A percentile compares a stretch with the other conserved stretches of the same genome.
Conservation (phyloP, 2,888 invertebrate genomes). For the Galeopsomyia nigrocyanea region DNA sequence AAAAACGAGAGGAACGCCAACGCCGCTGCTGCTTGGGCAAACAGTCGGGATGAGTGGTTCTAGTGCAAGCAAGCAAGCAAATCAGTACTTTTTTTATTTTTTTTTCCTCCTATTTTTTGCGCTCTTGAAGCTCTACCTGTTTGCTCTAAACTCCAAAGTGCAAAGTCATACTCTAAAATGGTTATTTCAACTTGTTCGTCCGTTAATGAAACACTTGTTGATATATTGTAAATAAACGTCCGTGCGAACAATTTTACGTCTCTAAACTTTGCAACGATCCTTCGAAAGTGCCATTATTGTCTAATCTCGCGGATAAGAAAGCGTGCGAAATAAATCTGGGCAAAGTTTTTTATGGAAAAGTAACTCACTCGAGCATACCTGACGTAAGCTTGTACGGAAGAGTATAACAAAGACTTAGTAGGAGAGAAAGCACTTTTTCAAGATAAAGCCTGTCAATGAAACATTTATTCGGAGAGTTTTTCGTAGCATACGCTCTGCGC, state of each 20-base stretch:
- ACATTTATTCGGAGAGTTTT: conserved; percentile 31
- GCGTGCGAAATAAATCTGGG: no score
- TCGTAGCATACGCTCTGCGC: not conserved
- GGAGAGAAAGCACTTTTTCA: not conserved
- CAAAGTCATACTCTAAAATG: not conserved
- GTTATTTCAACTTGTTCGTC: not conserved
- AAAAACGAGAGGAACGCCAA: conserved; percentile 15
- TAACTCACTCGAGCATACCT: no score
- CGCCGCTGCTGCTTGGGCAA: conserved; percentile 6
- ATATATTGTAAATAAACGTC: no score
- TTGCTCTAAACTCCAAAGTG: conserved; percentile 7
- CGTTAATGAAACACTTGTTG: no score
- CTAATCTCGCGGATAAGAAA: no score
- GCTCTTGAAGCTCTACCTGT: conserved; percentile 1
- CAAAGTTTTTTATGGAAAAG: no score
- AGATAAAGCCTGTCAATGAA: conserved; percentile 16
- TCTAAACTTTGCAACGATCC: no score
- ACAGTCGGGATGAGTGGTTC: conserved; percentile 18
- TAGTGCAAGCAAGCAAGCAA: not conserved
- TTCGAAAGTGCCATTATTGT: no score
- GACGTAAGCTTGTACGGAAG: no score
- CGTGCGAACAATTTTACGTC: no score
- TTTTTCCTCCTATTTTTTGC: not conserved
- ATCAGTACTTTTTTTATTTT: not conserved
- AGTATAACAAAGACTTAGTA: no score